These are phyloP conservation scores for Eleginops maclovinus DNA, from an alignment of 2,113 vertebrate species.

Conservation along the genomic window DNA sequence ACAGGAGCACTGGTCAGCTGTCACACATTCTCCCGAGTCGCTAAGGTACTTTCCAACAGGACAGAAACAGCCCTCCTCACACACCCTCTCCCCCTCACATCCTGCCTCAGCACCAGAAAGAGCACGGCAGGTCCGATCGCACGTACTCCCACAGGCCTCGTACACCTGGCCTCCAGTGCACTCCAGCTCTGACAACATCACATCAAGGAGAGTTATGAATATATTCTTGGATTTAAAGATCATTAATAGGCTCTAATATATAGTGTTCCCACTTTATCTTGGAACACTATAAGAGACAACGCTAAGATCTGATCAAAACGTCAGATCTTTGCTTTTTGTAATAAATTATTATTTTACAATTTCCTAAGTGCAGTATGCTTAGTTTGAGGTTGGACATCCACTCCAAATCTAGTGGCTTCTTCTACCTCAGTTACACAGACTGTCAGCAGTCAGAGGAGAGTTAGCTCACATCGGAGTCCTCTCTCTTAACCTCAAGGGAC, in stretches of 20 bases:
- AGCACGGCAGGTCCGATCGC: conserved; percentile 91
- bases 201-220: conserved; percentile 17
- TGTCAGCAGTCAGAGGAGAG: too few relatives aligned
- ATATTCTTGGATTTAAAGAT: not conserved
- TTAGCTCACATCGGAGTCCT: too few relatives aligned
- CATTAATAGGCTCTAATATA: not conserved
- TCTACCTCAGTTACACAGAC: too few relatives aligned
- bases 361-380: too few relatives aligned
- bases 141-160: conserved; percentile 86
- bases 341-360: not conserved
- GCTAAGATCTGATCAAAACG: too few relatives aligned
- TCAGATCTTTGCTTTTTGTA: not conserved
- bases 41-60: conserved; percentile 87
- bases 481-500: too few relatives aligned
- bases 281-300: too few relatives aligned
- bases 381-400: too few relatives aligned
- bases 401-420: too few relatives aligned
- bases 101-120: conserved; percentile 89
- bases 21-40: conserved; percentile 88
- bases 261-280: not conserved
- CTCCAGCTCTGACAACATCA: conserved; percentile 82
- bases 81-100: conserved; percentile 82
- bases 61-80: conserved; percentile 95
- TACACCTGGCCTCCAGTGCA: conserved; percentile 89
- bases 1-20: conserved; percentile 89